Conservation (phyloP, 2,888 invertebrate genomes). For the Eilema caniola region DNA sequence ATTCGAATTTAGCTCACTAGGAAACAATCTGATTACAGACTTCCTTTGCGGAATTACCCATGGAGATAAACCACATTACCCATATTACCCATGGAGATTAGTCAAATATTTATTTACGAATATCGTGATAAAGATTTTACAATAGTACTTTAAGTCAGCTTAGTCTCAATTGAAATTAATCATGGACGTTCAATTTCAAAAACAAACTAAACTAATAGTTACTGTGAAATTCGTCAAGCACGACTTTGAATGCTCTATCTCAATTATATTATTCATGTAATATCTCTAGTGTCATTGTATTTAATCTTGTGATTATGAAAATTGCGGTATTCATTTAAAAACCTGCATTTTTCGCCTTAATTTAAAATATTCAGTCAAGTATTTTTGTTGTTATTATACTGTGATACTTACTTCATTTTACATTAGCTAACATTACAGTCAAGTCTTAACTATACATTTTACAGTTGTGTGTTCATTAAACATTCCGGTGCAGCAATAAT, state of each 20-base stretch:
- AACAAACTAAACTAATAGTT: background rate
- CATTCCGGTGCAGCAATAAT: constrained; percentile 55
- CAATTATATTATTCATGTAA: background rate
- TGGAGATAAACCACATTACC: too few relatives aligned
- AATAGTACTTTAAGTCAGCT: constrained; percentile 14
- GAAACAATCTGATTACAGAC: constrained; percentile 44
- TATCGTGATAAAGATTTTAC: constrained; percentile 35
- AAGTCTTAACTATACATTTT: constrained; percentile 56
- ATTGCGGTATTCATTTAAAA: background rate
- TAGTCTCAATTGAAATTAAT: background rate
- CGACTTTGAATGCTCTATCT: background rate
- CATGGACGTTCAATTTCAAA: constrained; percentile 3
- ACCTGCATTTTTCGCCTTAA: background rate
- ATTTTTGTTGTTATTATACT: too few relatives aligned
- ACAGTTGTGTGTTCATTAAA: constrained; percentile 66
- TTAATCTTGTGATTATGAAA: background rate
- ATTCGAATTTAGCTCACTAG: constrained; percentile 34
- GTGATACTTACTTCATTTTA: background rate
- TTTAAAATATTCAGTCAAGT: too few relatives aligned
- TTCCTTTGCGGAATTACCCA: too few relatives aligned
- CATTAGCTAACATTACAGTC: constrained; percentile 9
- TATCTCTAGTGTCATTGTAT: background rate
- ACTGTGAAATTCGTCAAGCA: background rate
- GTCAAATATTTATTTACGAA: constrained; percentile 33
- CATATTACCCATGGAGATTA: constrained; percentile 18